Conservation (phyloP, 2,113 vertebrate genomes). For the Syngnathus typhle region DNA sequence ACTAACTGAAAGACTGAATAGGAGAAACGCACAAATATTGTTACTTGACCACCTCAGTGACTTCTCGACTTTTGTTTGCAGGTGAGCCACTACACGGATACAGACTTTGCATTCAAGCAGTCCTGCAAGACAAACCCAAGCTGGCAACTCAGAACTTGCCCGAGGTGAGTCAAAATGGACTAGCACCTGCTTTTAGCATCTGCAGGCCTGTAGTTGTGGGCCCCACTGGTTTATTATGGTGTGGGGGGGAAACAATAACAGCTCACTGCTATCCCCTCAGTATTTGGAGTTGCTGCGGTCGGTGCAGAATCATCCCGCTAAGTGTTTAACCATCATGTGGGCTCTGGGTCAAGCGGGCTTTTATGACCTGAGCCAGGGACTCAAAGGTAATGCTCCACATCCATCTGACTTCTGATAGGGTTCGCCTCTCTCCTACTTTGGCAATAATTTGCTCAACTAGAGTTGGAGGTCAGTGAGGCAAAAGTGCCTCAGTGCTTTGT, state of each 20-base stretch:
- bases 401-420: neutral
- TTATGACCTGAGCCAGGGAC: slow-evolving; percentile 82
- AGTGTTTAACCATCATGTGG: slow-evolving; percentile 94
- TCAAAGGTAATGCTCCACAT: slow-evolving; percentile 72
- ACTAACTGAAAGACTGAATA: no score
- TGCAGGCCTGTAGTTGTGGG: no score
- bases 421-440: slow-evolving; percentile 38
- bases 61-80: slow-evolving; percentile 34
- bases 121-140: slow-evolving; percentile 83
- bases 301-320: slow-evolving; percentile 80
- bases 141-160: slow-evolving; percentile 78
- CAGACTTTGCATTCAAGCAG: slow-evolving; percentile 89
- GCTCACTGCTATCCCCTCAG: slow-evolving; percentile 51
- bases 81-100: slow-evolving; percentile 89
- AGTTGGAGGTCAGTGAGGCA: slow-evolving; percentile 23
- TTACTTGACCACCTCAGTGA: neutral
- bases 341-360: slow-evolving; percentile 88
- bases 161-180: slow-evolving; percentile 72
- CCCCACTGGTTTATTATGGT: no score
- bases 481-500: neutral
- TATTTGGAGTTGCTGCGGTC: slow-evolving; percentile 87
- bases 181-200: no score
- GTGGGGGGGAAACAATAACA: neutral
- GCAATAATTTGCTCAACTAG: slow-evolving; percentile 17
- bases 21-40: no score